phyloP scores from a whole-genome alignment of 2,888 invertebrate species.

The Phalera bucephala region DNA sequence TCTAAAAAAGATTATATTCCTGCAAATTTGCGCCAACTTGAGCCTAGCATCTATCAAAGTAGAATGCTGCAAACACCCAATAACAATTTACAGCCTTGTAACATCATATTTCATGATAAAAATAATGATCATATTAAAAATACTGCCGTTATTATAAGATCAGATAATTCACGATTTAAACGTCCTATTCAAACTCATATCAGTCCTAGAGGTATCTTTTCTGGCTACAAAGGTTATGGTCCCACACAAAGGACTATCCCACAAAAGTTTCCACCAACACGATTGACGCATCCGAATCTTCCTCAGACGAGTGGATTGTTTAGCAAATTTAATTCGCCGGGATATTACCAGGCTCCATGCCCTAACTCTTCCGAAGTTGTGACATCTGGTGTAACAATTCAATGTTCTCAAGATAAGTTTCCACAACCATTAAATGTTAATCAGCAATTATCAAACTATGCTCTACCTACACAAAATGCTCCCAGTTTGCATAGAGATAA shows the following conservation, averaged over 20 bases:
- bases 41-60: too few relatives aligned
- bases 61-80: too few relatives aligned
- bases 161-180: neutral
- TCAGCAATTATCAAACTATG: neutral
- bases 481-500: neutral
- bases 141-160: neutral
- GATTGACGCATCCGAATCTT: too few relatives aligned
- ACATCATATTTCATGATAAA: neutral
- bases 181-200: neutral
- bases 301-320: too few relatives aligned
- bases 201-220: neutral
- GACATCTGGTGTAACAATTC: neutral
- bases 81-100: neutral
- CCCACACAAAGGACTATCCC: too few relatives aligned
- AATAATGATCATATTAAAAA: neutral
- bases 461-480: neutral
- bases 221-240: neutral
- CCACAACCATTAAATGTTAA: neutral
- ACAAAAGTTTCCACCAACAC: too few relatives aligned
- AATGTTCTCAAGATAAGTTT: neutral
- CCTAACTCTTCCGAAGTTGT: too few relatives aligned
- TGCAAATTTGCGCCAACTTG: too few relatives aligned
- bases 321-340: too few relatives aligned
- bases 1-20: neutral
- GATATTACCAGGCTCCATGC: too few relatives aligned